phyloP scores from a whole-genome alignment of 2,113 vertebrate genomes.

The Ifrita kowaldi region DNA sequence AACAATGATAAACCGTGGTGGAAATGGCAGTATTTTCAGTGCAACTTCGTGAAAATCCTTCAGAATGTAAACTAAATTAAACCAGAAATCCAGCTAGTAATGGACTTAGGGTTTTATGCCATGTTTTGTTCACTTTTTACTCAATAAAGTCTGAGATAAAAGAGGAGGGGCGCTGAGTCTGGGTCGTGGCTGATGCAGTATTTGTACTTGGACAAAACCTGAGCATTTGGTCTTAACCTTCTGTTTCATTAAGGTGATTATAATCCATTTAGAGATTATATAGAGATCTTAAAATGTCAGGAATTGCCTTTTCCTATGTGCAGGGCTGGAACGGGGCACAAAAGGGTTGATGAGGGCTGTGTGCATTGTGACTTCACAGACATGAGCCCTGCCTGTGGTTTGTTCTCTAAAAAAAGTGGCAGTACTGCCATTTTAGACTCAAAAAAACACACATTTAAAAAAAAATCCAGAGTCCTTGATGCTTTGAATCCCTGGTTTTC shows the following conservation, averaged over 20 bases:
- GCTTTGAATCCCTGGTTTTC: background rate
- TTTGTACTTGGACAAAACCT: background rate
- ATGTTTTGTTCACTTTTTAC: background rate
- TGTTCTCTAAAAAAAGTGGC: background rate
- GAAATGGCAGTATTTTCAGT: slow-evolving; percentile 6
- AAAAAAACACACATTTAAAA: rapidly evolving
- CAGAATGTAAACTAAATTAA: slow-evolving; percentile 1
- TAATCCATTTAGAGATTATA: background rate
- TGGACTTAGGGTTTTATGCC: background rate
- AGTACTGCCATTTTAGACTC: background rate
- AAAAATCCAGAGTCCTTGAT: background rate
- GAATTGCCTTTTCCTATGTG: background rate
- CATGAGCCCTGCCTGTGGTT: background rate
- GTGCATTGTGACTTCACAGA: background rate
- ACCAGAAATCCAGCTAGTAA: background rate
- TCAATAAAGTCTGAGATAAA: background rate
- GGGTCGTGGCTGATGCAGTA: background rate
- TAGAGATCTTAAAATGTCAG: background rate
- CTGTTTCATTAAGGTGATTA: background rate
- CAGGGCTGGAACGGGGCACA: background rate
- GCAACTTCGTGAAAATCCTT: background rate
- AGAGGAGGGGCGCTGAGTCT: background rate
- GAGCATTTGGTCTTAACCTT: background rate
- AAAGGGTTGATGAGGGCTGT: background rate
- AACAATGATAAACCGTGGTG: background rate